Evolutionary conservation across 1,140 invertebrate genomes (phyloP), one percentile per base, ranked within the genome.

Genomic region (Pissodes strobi): DNA sequence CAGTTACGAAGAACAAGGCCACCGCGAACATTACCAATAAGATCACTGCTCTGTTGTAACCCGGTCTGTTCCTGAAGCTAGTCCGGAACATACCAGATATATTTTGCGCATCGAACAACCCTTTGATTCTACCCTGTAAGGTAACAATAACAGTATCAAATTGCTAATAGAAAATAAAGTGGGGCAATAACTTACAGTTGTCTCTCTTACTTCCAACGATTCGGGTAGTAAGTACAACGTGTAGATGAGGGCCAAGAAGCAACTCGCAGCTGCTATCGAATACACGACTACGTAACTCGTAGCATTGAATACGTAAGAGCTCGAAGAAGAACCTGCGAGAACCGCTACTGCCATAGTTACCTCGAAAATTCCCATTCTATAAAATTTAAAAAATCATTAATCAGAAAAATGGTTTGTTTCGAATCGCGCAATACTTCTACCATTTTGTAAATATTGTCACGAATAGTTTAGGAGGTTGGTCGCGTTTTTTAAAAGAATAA

Each of bases 361-460:
- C 72, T 88, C 84, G 65, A 88, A 74, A 41, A 84, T 79, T 37
- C 85, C 86, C 80, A 90, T 83, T 67, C 84, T 85, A 67, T 18
- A 79, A 46, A 43, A 37, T 18, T 5, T 39, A 39, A 39, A 6
- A 39, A 39, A n/a, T n/a, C n/a, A n/a, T n/a, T n/a, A n/a, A n/a
- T n/a, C n/a, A n/a, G n/a, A n/a, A n/a, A n/a, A n/a, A n/a, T n/a
- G n/a, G n/a, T n/a, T n/a, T n/a, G n/a, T n/a, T n/a, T n/a, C n/a
- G n/a, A n/a, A n/a, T n/a, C n/a, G n/a, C n/a, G n/a, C n/a, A n/a
- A n/a, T n/a, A n/a, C n/a, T n/a, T n/a, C n/a, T n/a, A n/a, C n/a
- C n/a, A n/a, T n/a, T n/a, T n/a, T n/a, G n/a, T n/a, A n/a, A n/a
- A n/a, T n/a, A n/a, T n/a, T n/a, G n/a, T n/a, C n/a, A n/a, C n/a